Conservation (phyloP, 2,113 vertebrate species). For the Mesembrinibis cayennensis region DNA sequence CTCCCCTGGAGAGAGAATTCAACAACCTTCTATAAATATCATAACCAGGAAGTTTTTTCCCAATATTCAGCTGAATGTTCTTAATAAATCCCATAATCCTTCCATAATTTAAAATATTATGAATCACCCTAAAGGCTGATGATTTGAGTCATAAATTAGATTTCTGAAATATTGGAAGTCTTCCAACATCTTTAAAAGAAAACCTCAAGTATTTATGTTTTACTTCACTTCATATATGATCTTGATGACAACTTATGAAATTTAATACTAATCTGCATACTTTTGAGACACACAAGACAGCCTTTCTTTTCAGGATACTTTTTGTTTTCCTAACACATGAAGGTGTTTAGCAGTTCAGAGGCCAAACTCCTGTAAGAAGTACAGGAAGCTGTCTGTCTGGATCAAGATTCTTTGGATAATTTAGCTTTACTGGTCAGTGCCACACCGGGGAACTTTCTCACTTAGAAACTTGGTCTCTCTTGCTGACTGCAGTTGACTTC, state of each 20-base stretch:
- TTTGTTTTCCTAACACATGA: neutral
- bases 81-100: slow-evolving; percentile 14
- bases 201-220: neutral
- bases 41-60: neutral
- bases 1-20: neutral
- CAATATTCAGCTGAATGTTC: neutral
- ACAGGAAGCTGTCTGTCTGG: neutral
- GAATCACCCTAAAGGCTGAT: neutral
- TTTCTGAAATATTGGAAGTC: neutral
- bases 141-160: neutral
- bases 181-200: neutral
- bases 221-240: neutral
- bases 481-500: neutral
- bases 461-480: neutral
- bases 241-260: neutral
- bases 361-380: neutral
- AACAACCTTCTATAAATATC: neutral
- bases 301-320: neutral
- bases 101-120: neutral
- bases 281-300: neutral
- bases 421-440: neutral
- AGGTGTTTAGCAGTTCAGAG: neutral
- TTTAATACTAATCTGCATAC: neutral
- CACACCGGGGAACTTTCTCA: neutral
- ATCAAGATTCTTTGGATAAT: neutral